These are phyloP conservation scores for Lepus americanus DNA, from an alignment of 2,113 vertebrate species.

Conservation along the genomic window DNA sequence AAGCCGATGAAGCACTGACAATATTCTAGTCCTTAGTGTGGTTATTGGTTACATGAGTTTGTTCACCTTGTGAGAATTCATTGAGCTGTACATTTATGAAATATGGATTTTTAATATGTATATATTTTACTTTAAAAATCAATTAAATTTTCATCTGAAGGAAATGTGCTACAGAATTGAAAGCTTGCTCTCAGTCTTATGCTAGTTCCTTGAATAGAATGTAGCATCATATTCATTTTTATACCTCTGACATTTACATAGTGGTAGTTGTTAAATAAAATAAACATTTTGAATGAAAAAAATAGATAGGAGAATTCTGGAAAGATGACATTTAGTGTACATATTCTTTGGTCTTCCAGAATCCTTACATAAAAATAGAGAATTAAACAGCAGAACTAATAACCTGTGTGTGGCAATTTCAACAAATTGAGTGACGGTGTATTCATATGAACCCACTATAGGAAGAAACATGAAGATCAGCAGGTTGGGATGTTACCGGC, in stretches of 20 bases:
- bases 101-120: background rate
- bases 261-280: background rate
- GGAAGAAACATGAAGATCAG: too few species aligned
- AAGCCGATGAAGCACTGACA: background rate
- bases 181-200: background rate
- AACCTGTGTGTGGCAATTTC: too few species aligned
- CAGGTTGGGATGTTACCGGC: too few species aligned
- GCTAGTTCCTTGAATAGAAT: background rate
- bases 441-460: too few species aligned
- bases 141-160: background rate
- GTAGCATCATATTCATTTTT: background rate
- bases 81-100: background rate
- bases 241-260: background rate
- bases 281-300: background rate
- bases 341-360: background rate
- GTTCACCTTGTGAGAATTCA: background rate
- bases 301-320: background rate
- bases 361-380: background rate
- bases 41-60: background rate
- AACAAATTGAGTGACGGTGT: too few species aligned
- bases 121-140: background rate
- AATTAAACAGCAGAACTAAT: too few species aligned
- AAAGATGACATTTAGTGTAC: background rate
- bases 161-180: background rate
- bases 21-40: background rate